A percentile compares a stretch with the other conserved stretches of the same genome.
These are phyloP conservation scores for Crepidodera aurea DNA, from an alignment of 2,888 invertebrate genomes.

Conservation along the genomic window DNA sequence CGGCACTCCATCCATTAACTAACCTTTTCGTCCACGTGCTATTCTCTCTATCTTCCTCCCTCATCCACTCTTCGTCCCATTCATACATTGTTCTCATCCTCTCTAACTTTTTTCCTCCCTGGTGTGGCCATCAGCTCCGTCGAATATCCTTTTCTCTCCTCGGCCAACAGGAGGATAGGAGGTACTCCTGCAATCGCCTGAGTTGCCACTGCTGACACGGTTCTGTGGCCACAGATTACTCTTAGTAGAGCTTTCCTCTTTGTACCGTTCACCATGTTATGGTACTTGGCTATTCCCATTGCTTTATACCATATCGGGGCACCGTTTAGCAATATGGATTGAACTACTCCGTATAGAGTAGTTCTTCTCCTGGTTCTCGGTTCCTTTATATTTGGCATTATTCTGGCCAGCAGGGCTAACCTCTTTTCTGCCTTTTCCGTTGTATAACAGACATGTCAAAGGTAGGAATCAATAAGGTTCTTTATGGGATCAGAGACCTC, in stretches of 20 bases:
- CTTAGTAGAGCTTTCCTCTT: not conserved
- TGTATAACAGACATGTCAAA: not conserved
- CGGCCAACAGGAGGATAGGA: not conserved
- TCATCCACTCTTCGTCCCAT: no score
- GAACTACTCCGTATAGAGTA: not conserved
- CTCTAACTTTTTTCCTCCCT: no score
- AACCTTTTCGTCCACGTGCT: no score
- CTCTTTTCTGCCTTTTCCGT: not conserved
- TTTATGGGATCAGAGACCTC: not conserved
- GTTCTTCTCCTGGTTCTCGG: not conserved
- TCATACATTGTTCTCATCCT: no score
- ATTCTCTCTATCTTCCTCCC: no score
- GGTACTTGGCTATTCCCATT: not conserved
- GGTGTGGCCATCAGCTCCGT: no score
- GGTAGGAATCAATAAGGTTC: not conserved
- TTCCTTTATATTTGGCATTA: not conserved
- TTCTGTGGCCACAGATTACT: not conserved
- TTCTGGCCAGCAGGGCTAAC: not conserved
- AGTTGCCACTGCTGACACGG: not conserved
- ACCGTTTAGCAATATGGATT: not conserved
- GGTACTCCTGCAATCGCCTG: not conserved
- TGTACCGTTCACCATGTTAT: not conserved
- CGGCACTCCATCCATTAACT: no score
- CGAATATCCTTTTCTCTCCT: not conserved
- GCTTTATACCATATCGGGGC: not conserved